phyloP scores from a whole-genome alignment of 1,140 invertebrate species.

The Nasonia vitripennis region DNA sequence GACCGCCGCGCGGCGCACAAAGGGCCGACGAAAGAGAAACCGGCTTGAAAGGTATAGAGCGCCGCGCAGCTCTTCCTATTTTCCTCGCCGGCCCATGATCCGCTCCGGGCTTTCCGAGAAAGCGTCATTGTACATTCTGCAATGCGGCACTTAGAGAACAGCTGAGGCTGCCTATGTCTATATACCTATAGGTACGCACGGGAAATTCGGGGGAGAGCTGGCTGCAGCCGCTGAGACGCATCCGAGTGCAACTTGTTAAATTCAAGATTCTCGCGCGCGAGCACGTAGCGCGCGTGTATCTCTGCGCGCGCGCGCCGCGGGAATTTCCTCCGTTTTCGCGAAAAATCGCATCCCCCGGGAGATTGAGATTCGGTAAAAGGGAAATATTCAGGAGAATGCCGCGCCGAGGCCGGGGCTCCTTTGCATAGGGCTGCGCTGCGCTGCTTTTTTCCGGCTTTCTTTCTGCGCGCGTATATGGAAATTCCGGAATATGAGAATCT shows the following conservation, averaged over 20 bases:
- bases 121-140: background rate
- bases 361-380: constrained; percentile 13
- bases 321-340: background rate
- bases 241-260: constrained; percentile 30
- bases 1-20: background rate
- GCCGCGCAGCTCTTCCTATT: background rate
- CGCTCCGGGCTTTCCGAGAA: constrained; percentile 32
- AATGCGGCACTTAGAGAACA: background rate
- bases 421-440: background rate
- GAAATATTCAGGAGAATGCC: constrained; percentile 32
- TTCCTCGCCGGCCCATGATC: background rate
- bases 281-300: background rate
- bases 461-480: background rate
- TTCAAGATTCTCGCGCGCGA: background rate
- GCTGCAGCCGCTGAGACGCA: background rate
- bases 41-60: background rate
- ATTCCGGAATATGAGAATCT: constrained; percentile 1
- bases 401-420: background rate
- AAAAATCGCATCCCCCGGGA: constrained; percentile 30
- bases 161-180: background rate
- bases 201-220: background rate
- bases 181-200: background rate
- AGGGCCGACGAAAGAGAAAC: constrained; percentile 23
- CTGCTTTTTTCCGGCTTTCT: background rate
- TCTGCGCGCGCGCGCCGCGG: background rate